phyloP scores from a whole-genome alignment of 1,140 invertebrate species.

The Zeugodacus cucurbitae region DNA sequence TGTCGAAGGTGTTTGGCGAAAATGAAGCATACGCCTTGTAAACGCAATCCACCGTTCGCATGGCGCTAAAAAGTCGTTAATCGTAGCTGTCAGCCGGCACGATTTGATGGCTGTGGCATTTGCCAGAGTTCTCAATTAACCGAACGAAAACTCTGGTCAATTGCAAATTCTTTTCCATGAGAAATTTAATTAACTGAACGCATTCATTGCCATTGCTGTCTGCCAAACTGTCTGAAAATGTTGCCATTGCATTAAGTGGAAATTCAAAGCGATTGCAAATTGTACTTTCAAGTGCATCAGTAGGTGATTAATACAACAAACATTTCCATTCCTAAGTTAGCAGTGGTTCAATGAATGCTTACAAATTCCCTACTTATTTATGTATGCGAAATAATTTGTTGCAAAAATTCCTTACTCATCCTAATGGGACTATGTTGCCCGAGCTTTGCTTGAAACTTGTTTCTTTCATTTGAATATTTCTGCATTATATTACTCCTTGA shows the following conservation, averaged over 20 bases:
- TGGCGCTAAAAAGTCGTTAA: neutral
- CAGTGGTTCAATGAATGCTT: neutral
- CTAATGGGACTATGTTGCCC: neutral
- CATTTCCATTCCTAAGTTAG: neutral
- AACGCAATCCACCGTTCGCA: neutral
- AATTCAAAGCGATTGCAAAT: neutral
- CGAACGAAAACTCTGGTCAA: neutral
- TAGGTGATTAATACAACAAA: neutral
- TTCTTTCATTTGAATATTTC: neutral
- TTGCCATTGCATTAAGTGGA: neutral
- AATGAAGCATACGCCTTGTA: neutral
- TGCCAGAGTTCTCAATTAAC: neutral
- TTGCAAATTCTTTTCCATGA: neutral
- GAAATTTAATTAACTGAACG: neutral
- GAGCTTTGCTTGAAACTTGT: neutral
- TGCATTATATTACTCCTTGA: neutral
- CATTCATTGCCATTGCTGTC: neutral
- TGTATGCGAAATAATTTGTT: neutral
- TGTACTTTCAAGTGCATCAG: neutral
- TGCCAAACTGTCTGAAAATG: neutral
- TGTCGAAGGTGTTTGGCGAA: slow-evolving; percentile 3
- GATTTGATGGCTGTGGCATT: neutral
- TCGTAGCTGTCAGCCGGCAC: neutral
- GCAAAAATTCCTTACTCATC: neutral
- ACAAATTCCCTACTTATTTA: neutral